These are phyloP conservation scores for Caenorhabditis uteleia DNA, from an alignment of 2,888 invertebrate genomes.

Conservation along the genomic window DNA sequence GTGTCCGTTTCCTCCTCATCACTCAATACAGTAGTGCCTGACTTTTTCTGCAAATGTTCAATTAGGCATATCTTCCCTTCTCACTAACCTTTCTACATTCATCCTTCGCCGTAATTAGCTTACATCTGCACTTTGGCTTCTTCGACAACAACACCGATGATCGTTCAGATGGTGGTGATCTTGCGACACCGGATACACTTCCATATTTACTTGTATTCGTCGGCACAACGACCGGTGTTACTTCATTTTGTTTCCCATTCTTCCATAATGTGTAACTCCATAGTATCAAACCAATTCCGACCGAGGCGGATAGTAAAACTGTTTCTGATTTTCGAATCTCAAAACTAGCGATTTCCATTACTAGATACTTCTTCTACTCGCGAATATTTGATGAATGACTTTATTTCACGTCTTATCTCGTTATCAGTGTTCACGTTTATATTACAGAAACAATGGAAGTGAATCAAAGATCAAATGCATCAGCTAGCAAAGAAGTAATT, in stretches of 20 bases:
- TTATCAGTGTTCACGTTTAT: no score
- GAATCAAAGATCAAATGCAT: no score
- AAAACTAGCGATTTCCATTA: slow-evolving; percentile 9
- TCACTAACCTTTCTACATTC: slow-evolving; percentile 15
- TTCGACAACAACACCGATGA: slow-evolving; percentile 5
- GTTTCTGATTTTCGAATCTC: slow-evolving; percentile 21
- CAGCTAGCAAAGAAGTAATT: no score
- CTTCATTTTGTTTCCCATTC: not conserved
- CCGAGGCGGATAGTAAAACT: slow-evolving; percentile 8
- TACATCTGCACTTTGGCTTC: slow-evolving; percentile 14
- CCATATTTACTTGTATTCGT: not conserved
- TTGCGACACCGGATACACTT: slow-evolving; percentile 1
- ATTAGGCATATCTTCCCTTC: no score
- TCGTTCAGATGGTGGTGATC: slow-evolving; percentile 19
- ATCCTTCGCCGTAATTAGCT: slow-evolving; percentile 10
- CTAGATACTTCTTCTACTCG: not conserved
- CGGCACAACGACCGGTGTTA: not conserved
- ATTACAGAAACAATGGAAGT: no score
- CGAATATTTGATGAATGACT: not conserved
- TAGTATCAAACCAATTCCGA: slow-evolving; percentile 8
- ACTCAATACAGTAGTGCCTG: no score
- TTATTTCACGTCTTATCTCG: not conserved
- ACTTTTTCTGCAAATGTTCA: slow-evolving; percentile 6
- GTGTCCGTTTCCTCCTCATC: slow-evolving; percentile 32
- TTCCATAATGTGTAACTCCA: slow-evolving; percentile 23